Percentiles rank a stretch among this genome's conserved stretches.
Evolutionary conservation across 2,797 vertebrate genomes (phyloP).

Genomic region (Enteromius paludinosus): DNA sequence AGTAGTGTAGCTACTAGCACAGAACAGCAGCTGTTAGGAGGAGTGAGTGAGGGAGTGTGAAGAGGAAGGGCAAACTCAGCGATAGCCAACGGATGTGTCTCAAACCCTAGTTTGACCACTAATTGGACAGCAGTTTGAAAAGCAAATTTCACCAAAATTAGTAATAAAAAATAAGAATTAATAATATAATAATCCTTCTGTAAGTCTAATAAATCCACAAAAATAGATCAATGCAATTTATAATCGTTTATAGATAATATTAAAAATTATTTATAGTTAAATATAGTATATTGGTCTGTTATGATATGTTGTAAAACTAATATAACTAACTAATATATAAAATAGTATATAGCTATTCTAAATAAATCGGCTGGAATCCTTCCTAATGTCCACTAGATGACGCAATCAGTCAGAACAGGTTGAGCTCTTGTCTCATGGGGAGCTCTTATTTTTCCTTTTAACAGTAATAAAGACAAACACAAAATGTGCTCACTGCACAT

Average conservation of each 20-base stretch:
- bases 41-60: not conserved
- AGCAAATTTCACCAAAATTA: not conserved
- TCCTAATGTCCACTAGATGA: not conserved
- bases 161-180: not conserved
- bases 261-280: not conserved
- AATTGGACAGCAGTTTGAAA: slow-evolving; percentile 5
- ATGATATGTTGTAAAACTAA: not conserved
- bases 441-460: not conserved
- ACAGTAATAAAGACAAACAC: not conserved
- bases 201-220: not conserved
- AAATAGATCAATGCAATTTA: not conserved
- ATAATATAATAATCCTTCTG: not conserved
- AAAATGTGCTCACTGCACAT: not conserved
- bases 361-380: not conserved
- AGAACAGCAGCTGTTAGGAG: slow-evolving; percentile 24
- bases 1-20: slow-evolving; percentile 8
- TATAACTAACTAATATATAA: not conserved
- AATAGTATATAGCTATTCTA: not conserved
- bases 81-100: not conserved
- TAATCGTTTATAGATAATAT: not conserved
- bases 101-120: too few relatives aligned
- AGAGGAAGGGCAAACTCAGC: slow-evolving; percentile 18
- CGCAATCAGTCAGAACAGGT: not conserved
- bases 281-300: not conserved
- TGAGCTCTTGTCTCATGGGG: not conserved